phyloP scores from a whole-genome alignment of 53 echinoderm and acorn worm genomes.

The Mesocentrotus franciscanus region DNA sequence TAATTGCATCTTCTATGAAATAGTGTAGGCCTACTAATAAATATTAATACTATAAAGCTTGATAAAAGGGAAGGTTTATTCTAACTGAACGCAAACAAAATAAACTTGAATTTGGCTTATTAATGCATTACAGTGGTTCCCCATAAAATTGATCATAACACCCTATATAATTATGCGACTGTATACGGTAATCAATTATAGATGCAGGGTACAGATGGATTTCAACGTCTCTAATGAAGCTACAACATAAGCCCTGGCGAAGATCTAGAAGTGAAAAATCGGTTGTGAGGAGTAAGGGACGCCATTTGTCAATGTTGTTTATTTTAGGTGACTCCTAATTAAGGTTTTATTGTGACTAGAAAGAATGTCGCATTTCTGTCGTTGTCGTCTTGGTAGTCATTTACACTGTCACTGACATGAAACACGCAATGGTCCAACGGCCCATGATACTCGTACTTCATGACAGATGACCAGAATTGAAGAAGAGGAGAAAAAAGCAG shows the following conservation, averaged over 20 bases:
- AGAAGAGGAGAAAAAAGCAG: neutral
- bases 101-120: too few relatives aligned
- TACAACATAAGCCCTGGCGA: neutral
- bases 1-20: too few relatives aligned
- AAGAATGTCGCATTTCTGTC: slow-evolving; percentile 14
- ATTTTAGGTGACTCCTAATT: slow-evolving; percentile 64
- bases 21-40: too few relatives aligned
- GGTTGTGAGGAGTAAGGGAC: slow-evolving; percentile 42
- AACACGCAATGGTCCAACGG: slow-evolving; percentile 41
- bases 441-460: neutral
- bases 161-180: too few relatives aligned
- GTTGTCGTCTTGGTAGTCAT: neutral
- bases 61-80: too few relatives aligned
- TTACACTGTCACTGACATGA: slow-evolving; percentile 33
- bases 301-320: slow-evolving; percentile 65
- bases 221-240: neutral
- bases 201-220: neutral
- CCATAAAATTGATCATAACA: too few relatives aligned
- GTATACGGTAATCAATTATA: too few relatives aligned
- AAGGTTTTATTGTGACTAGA: slow-evolving; percentile 62
- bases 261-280: neutral
- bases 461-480: neutral
- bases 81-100: too few relatives aligned
- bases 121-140: too few relatives aligned
- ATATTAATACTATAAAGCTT: too few relatives aligned